Conservation (phyloP, 2,113 vertebrate genomes). For the Charina bottae region DNA sequence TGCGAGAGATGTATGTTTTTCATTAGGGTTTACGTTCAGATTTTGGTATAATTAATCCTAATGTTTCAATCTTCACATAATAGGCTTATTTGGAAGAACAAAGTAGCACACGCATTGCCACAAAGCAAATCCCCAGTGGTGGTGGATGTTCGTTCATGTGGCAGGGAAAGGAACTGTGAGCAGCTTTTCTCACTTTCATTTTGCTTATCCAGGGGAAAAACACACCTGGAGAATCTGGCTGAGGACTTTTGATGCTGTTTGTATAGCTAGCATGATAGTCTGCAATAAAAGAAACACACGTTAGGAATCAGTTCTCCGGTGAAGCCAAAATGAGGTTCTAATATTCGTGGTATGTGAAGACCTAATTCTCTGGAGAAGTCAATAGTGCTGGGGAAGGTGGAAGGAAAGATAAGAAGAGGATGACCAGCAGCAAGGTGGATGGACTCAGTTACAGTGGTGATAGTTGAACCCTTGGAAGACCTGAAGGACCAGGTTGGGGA, state of each 20-base stretch:
- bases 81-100: constrained; percentile 69
- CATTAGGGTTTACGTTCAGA: constrained; percentile 68
- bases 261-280: background rate
- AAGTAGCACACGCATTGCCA: constrained; percentile 43
- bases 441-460: too few relatives aligned
- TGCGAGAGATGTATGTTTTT: constrained; percentile 69
- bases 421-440: too few relatives aligned
- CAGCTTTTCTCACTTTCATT: background rate
- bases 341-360: background rate
- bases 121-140: constrained; percentile 54
- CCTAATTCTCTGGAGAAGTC: too few relatives aligned
- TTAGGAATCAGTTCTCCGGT: background rate
- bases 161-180: constrained; percentile 15
- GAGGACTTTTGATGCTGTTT: background rate
- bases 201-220: background rate
- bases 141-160: constrained; percentile 19
- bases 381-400: too few relatives aligned
- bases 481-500: too few relatives aligned
- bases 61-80: constrained; percentile 72
- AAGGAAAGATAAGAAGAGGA: too few relatives aligned
- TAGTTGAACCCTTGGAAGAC: too few relatives aligned
- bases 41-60: constrained; percentile 75
- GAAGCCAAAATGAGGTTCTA: background rate
- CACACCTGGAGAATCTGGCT: background rate
- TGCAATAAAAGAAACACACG: too few relatives aligned